phyloP scores from a whole-genome alignment of 2,113 vertebrate genomes.

The Glaucidium brasilianum region DNA sequence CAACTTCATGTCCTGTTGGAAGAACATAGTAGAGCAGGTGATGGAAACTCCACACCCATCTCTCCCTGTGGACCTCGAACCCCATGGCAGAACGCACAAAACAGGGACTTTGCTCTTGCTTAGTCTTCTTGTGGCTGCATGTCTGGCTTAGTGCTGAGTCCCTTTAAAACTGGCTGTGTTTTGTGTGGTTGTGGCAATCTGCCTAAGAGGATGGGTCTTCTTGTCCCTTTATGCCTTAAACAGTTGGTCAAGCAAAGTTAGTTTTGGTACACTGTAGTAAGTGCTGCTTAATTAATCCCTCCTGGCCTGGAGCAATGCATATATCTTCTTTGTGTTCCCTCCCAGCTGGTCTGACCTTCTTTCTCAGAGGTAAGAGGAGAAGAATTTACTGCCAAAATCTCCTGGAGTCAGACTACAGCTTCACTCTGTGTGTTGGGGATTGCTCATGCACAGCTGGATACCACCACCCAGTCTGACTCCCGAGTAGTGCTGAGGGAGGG shows the following conservation, averaged over 20 bases:
- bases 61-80: background rate
- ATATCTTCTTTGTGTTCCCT: background rate
- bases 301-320: background rate
- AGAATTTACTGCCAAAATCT: background rate
- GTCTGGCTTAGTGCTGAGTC: background rate
- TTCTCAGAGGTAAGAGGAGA: background rate
- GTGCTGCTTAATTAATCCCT: background rate
- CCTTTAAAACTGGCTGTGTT: background rate
- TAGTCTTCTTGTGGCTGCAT: background rate
- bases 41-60: background rate
- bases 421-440: background rate
- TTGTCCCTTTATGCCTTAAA: background rate
- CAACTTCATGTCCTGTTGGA: background rate
- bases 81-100: background rate
- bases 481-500: background rate
- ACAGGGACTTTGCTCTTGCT: background rate
- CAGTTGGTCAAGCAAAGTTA: background rate
- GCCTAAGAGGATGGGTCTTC: background rate
- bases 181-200: background rate
- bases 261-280: background rate
- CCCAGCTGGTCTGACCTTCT: background rate
- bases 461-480: background rate
- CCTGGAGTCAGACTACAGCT: background rate
- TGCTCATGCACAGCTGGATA: background rate
- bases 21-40: background rate